Base-by-base conservation (phyloP, 1,140 invertebrate species). In the Micrasema minimum region DNA sequence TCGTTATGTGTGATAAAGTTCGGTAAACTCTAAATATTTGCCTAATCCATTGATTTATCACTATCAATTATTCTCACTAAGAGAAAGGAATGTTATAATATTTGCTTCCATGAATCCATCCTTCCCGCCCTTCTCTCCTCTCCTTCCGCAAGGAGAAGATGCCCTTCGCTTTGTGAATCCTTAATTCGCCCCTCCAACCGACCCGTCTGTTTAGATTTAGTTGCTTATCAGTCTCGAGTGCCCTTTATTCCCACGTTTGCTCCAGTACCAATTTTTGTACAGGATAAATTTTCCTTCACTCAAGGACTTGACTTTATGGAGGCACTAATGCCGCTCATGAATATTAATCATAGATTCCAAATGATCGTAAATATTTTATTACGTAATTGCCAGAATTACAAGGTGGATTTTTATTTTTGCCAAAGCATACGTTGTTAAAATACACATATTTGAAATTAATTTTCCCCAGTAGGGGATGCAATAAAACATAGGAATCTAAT, bases 81-180 rank as follows among this genome's bases (percentile, higher is more conserved):
- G n/a, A n/a, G n/a, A n/a, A n/a, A n/a, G n/a, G n/a, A n/a, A n/a
- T n/a, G n/a, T 31, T 31, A 4, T 31, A 31, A 31, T 31, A 31
- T 31, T 31, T 31, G 3, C 26, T 31, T 31, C 26, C 3, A 31
- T 2, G 26, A 53, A 59, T 59, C 22, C 37, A 22, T 16, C 38
- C 14, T 23, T 23, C 16, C 55, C 35, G 38, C 55, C 12, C 38
- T 41, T 59, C 5, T 23, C 38, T 23, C 37, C 55, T 22, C 38
- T 59, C 18, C 18, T 23, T 46, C 38, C 53, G n/a, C 61, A 64
- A 53, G 37, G 20, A 35, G 46, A 31, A 31, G 3, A 23, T 51
- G 66, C 57, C 59, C 43, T 69, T 65, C 51, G 72, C 72, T 73
- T 66, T 72, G 64, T 73, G 72, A 73, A 73, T 73, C 72, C 66